Evolutionary conservation across 1,140 invertebrate species (phyloP), one percentile per base, ranked within the genome.

Genomic region (Tetragnatha versicolor): DNA sequence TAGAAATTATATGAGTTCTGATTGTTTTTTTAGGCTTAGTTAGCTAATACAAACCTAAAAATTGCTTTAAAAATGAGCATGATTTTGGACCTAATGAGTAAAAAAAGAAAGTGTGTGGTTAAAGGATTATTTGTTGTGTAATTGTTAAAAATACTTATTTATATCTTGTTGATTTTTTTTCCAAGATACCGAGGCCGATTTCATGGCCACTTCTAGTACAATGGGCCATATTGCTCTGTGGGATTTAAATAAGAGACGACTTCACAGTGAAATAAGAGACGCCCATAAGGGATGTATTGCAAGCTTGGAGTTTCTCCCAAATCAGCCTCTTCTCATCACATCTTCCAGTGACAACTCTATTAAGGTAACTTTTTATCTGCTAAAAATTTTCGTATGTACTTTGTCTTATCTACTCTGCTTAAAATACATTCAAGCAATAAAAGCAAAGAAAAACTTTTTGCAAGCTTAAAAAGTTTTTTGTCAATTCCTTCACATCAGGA

Each of bases 341-440:
- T 95, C 94, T 37, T 96, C 95, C 0, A 88, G 91, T 3, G 97
- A 99, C 84, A 99, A 99, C 87, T 93, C 94, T n/a, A 84, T 99
- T 22, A 98, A 98, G 87, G 87, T 89, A 35, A 35, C 35, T 17
- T 1, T 47, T 20, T 47, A 20, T 3, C 3, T 2, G 12, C 20
- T 47, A 47, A 3, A 3, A 2, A 47, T 2, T 47, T 47, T 17
- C 7, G 1, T 47, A 17, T 47, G 3, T 47, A 20, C 42, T n/a
- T n/a, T n/a, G n/a, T n/a, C n/a, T n/a, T n/a, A n/a, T n/a, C n/a
- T 17, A 2, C 42, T 17, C 3, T 20, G 20, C 20, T 47, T 2
- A 47, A 47, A 12, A 2, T 20, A 2, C 1, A 47, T 47, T 20
- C 42, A 47, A 47, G 42, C 2, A 17, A 47, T 47, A 20, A 47